phyloP scores from a whole-genome alignment of 64 coral and sea anemone genomes.

The Montipora efflorescens region DNA sequence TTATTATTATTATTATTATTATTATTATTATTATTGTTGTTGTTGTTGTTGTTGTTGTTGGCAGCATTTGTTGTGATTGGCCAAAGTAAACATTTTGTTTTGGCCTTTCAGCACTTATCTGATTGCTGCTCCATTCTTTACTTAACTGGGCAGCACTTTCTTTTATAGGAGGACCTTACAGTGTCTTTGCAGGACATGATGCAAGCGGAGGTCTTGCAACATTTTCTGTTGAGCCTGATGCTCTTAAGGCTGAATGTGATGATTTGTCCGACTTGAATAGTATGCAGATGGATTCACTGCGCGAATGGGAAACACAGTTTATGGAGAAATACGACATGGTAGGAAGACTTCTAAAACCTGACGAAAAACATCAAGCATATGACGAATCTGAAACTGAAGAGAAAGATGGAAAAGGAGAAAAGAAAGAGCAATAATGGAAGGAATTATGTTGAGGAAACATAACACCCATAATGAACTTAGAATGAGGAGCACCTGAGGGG shows the following conservation, averaged over 20 bases:
- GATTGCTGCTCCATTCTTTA: not conserved
- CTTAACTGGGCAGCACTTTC: not conserved
- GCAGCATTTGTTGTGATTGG: no score
- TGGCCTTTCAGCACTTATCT: no score
- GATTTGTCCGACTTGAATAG: constrained; percentile 98
- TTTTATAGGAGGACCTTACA: constrained; percentile 93
- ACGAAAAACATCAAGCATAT: constrained; percentile 94
- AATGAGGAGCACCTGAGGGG: not conserved
- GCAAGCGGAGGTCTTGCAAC: constrained; percentile 97
- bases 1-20: no score
- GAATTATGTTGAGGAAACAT: constrained; percentile 5
- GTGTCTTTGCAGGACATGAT: constrained; percentile 97
- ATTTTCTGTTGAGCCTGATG: constrained; percentile 85
- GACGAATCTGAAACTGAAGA: constrained; percentile 98
- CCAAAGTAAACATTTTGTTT: no score
- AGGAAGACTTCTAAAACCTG: constrained; percentile 89
- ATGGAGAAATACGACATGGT: constrained; percentile 95
- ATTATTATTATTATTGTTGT: no score
- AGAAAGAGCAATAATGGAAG: constrained; percentile 69
- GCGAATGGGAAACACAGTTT: constrained; percentile 98
- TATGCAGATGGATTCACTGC: constrained; percentile 95
- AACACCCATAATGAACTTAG: not conserved
- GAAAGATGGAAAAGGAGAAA: constrained; percentile 82
- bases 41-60: no score
- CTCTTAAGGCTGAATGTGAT: constrained; percentile 94